A percentile compares a stretch with the other conserved stretches of the same genome.
Evolutionary conservation across 2,797 vertebrate species (phyloP).

Genomic region (Cryptoblepharus egeriae): DNA sequence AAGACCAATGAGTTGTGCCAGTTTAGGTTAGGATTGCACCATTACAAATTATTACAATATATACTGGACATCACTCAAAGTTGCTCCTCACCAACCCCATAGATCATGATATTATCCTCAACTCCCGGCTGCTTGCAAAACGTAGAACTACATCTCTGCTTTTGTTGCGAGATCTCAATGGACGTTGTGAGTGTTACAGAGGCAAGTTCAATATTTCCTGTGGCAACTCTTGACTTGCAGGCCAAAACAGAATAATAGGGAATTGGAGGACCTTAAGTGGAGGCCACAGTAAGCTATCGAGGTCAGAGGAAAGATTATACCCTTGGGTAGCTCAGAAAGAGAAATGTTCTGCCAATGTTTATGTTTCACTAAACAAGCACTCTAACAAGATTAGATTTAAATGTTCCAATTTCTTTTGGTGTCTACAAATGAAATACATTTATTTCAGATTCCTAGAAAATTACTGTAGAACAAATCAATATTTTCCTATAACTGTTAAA

Average conservation of each 20-base stretch:
- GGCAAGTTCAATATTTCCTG: constrained; percentile 27
- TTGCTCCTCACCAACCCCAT: not conserved
- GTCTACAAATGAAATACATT: constrained; percentile 61
- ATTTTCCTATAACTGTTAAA: constrained; percentile 20
- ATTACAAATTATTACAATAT: not conserved
- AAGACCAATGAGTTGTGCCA: no score
- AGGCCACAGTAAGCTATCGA: not conserved
- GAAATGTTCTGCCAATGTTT: constrained; percentile 46
- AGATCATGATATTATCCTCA: not conserved
- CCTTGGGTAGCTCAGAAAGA: constrained; percentile 49
- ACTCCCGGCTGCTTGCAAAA: not conserved
- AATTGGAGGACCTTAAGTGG: not conserved
- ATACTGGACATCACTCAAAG: not conserved
- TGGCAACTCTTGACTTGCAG: constrained; percentile 29
- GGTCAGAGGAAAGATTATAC: constrained; percentile 39
- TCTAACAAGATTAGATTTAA: constrained; percentile 60
- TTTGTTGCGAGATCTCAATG: no score
- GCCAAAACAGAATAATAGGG: constrained; percentile 38
- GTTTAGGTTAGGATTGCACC: no score
- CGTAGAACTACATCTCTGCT: not conserved
- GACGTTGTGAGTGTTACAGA: not conserved
- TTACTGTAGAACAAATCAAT: constrained; percentile 46
- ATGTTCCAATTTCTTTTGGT: constrained; percentile 56
- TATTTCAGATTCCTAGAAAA: constrained; percentile 53
- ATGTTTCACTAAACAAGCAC: constrained; percentile 8